Base-by-base conservation (phyloP, 2,888 invertebrate species). In the Tinea pellionella region DNA sequence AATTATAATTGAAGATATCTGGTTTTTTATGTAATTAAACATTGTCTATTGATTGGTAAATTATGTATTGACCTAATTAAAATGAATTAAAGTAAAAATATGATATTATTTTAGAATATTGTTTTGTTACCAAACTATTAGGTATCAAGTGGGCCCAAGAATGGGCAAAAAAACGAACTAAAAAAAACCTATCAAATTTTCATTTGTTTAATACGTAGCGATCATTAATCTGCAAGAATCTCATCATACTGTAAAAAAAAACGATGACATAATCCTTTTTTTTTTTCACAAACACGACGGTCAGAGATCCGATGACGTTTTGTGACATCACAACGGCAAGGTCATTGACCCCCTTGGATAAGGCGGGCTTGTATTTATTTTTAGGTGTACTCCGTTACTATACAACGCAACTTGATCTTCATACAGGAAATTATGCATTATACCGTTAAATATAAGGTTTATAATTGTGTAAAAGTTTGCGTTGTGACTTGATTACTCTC, bases 251-350 rank as follows among this genome's bases (percentile, higher is more conserved):
- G 2, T 47, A 9, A 13, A 16, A 47, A 13, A 16, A 47, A 47
- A n/a, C 3, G 47, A 47, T 47, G 47, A 47, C 47, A 47, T 9
- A 13, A 6, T 24, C 2, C 2, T n/a, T n/a, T 24, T 24, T 41
- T 41, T 41, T 41, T 41, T 8, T 8, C 41, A 41, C 16, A 7
- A 18, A n/a, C n/a, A n/a, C n/a, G n/a, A 42, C 60, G 56, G 60
- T 61, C 60, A 55, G 24, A 32, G 56, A 29, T 12, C 57, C 24
- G 66, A 59, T 72, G 75, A 79, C 78, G 80, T 79, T 76, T 74
- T 11, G 60, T 71, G 70, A 74, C 74, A 76, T 75, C 73, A 74
- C 66, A 41, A 3, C 19, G 13, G 8, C 47, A 24, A 65, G 77
- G 77, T 78, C 78, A 65, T 62, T 68, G 77, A 75, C 73, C 75